These are phyloP conservation scores for Malurus elegans DNA, from an alignment of 2,113 vertebrate species.

Conservation along the genomic window DNA sequence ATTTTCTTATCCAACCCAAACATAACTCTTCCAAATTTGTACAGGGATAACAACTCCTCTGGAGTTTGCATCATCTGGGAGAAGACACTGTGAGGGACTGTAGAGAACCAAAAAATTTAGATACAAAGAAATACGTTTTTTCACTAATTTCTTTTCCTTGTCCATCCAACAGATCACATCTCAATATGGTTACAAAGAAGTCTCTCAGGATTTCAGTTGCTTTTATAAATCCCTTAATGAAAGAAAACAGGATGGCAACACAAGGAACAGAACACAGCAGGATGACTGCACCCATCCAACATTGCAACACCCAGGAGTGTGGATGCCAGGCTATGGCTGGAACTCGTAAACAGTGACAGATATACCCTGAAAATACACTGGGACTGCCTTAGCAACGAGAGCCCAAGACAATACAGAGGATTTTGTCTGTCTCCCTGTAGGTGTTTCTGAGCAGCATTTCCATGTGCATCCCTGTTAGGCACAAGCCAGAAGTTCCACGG, in stretches of 20 bases:
- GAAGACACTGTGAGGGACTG: background rate
- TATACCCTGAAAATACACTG: background rate
- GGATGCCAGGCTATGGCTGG: background rate
- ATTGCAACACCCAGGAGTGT: background rate
- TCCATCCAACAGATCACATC: background rate
- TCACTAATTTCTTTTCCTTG: background rate
- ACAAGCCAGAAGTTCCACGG: background rate
- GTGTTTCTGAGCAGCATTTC: background rate
- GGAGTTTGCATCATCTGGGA: background rate
- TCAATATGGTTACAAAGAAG: accelerated
- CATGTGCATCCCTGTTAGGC: background rate
- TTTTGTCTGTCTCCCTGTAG: background rate
- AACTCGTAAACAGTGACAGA: background rate
- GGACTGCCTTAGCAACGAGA: background rate
- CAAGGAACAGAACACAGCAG: background rate
- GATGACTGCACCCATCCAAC: background rate
- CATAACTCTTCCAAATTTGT: background rate
- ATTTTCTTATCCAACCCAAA: background rate
- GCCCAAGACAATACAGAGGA: background rate
- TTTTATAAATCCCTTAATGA: background rate
- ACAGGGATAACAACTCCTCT: background rate
- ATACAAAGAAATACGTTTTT: background rate
- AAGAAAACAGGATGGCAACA: background rate
- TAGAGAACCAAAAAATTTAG: background rate
- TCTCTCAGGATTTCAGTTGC: background rate